Evolutionary conservation across 23 tunicate species (phyloP).

Genomic region (Halocynthia roretzi): DNA sequence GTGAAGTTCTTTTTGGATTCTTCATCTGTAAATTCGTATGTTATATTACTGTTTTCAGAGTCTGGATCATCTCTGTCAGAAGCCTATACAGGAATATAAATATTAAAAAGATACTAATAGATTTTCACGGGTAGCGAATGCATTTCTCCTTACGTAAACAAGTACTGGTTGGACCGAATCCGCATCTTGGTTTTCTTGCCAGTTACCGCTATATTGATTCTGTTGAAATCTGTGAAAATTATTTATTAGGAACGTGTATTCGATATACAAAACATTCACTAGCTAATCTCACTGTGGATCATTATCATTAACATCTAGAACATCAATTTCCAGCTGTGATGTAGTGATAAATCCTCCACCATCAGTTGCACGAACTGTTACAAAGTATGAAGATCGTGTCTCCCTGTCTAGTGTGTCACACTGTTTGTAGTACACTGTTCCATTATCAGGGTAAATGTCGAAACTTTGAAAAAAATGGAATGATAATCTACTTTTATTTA

Average conservation of each 20-base stretch:
- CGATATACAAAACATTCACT: neutral
- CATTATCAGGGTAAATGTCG: constrained; percentile 8
- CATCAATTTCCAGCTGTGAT: constrained; percentile 19
- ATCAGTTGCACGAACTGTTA: constrained; percentile 52
- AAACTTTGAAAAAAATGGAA: too few relatives aligned
- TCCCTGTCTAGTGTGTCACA: constrained; percentile 38
- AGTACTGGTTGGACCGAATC: neutral
- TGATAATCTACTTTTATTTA: too few relatives aligned
- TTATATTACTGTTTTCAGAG: constrained; percentile 36
- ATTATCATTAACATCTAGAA: constrained; percentile 43
- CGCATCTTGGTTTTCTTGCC: constrained; percentile 8
- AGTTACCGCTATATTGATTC: constrained; percentile 6
- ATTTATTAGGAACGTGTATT: neutral
- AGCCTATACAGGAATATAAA: constrained; percentile 22
- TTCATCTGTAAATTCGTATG: constrained; percentile 26
- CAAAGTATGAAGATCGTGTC: constrained; percentile 15
- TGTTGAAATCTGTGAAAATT: constrained; percentile 16
- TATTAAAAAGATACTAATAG: neutral
- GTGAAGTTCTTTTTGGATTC: constrained; percentile 16
- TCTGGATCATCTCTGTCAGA: constrained; percentile 39
- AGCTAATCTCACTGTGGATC: constrained; percentile 29
- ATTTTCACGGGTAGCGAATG: neutral
- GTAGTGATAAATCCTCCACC: constrained; percentile 36
- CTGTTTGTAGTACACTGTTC: constrained; percentile 18
- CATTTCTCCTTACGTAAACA: neutral